phyloP scores from a whole-genome alignment of 1,140 invertebrate genomes.

The Centruroides sculpturatus region DNA sequence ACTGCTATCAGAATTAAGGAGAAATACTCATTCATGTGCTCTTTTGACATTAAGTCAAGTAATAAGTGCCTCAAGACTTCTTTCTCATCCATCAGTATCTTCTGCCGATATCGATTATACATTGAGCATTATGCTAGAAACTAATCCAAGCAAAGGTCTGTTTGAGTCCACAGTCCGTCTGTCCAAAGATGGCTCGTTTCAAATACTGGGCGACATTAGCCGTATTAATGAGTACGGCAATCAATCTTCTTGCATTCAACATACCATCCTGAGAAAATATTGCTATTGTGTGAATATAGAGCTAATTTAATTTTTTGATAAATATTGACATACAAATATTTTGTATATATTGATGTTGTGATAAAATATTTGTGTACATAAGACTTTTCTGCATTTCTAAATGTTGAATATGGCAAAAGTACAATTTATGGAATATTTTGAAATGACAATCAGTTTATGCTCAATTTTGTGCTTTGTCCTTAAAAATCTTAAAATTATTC shows the following conservation, averaged over 20 bases:
- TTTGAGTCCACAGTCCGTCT: constrained; percentile 4
- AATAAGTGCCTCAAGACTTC: neutral
- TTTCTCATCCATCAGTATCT: neutral
- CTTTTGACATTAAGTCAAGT: neutral
- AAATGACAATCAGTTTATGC: too few relatives aligned
- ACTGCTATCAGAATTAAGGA: neutral
- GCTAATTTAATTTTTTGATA: too few relatives aligned
- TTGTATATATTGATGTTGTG: too few relatives aligned
- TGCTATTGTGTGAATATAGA: constrained; percentile 42
- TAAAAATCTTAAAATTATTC: too few relatives aligned
- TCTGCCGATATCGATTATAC: neutral
- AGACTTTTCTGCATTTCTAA: too few relatives aligned
- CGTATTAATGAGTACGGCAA: constrained; percentile 70
- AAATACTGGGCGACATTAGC: constrained; percentile 62
- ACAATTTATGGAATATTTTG: too few relatives aligned
- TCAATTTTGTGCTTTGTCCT: too few relatives aligned
- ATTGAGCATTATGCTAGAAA: constrained; percentile 7
- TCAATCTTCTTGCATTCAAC: constrained; percentile 58
- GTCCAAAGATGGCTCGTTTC: neutral
- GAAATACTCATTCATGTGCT: neutral
- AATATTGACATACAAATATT: too few relatives aligned
- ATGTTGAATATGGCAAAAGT: too few relatives aligned
- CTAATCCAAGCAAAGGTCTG: constrained; percentile 1
- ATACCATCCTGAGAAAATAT: constrained; percentile 48
- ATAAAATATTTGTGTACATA: too few relatives aligned